Conservation (phyloP, 2,113 vertebrate species). For the Rutilus rutilus region DNA sequence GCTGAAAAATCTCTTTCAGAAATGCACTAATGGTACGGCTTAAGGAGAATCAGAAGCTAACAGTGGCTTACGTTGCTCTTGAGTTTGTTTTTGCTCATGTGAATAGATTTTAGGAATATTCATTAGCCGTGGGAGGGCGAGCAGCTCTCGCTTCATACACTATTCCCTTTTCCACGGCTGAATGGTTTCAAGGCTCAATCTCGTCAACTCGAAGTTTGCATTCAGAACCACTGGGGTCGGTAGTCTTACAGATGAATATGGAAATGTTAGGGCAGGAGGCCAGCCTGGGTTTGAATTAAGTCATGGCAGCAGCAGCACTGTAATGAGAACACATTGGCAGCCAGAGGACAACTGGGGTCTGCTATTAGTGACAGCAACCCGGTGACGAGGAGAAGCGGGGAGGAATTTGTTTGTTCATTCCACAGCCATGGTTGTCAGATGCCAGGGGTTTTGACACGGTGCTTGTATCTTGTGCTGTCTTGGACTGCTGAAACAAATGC, state of each 20-base stretch:
- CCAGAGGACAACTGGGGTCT: background rate
- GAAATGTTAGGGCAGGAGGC: conserved; percentile 21
- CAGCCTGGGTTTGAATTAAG: background rate
- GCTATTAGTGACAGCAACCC: background rate
- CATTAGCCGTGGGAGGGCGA: background rate
- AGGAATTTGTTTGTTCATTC: background rate
- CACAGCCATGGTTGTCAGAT: conserved; percentile 7
- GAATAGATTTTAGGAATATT: conserved; percentile 6
- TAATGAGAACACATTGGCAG: conserved; percentile 4
- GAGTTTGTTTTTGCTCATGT: background rate
- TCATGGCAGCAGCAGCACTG: background rate
- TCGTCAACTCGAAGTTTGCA: background rate
- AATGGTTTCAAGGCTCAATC: conserved; percentile 53
- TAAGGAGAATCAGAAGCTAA: background rate
- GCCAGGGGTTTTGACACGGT: background rate
- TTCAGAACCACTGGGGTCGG: conserved; percentile 40
- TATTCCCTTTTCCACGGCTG: conserved; percentile 5
- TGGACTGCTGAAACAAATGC: background rate
- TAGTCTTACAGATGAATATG: conserved; percentile 31
- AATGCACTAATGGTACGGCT: background rate
- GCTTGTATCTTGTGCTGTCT: background rate
- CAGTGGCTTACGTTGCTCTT: background rate
- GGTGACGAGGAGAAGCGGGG: background rate
- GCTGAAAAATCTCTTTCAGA: background rate
- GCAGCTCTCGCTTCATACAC: conserved; percentile 3